Conservation (phyloP, 2,113 vertebrate genomes). For the Bambusicola thoracicus region DNA sequence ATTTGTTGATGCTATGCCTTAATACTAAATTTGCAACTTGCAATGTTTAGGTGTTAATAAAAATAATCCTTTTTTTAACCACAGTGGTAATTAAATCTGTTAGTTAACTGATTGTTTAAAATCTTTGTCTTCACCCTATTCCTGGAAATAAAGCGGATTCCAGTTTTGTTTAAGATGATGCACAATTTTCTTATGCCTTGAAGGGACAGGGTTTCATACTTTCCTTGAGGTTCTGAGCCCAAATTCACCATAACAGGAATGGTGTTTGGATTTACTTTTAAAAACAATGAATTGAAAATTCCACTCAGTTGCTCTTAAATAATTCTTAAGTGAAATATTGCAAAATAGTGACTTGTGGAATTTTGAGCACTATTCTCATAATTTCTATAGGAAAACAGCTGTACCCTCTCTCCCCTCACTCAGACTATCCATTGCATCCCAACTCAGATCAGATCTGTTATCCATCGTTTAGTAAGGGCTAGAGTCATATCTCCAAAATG, state of each 20-base stretch:
- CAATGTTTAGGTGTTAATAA: neutral
- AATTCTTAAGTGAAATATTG: neutral
- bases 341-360: neutral
- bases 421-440: neutral
- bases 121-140: neutral
- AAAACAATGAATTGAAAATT: neutral
- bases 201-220: neutral
- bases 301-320: neutral
- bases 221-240: neutral
- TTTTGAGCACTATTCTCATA: neutral
- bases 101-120: constrained; percentile 1
- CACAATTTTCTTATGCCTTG: neutral
- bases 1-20: neutral
- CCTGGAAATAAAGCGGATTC: neutral
- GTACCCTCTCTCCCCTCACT: neutral
- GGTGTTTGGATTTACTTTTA: neutral
- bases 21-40: neutral
- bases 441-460: neutral
- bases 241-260: neutral
- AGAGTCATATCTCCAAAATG: accelerated
- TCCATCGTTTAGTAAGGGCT: neutral
- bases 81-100: neutral
- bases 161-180: neutral
- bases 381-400: neutral
- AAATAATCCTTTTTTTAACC: neutral